phyloP scores from a whole-genome alignment of 2,888 invertebrate species.

The Drosophila diplacantha region DNA sequence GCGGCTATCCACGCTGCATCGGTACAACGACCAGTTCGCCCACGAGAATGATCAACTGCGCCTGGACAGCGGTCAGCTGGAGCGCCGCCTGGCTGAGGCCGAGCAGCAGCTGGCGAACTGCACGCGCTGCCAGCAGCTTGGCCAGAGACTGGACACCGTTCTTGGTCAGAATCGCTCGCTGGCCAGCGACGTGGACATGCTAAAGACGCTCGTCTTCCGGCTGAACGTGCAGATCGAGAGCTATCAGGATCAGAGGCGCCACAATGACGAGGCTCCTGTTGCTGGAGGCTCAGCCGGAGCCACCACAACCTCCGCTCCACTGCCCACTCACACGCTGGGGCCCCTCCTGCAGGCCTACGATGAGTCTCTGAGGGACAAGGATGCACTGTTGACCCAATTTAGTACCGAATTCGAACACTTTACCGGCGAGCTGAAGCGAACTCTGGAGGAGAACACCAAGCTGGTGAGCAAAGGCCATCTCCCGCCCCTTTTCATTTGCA shows the following conservation, averaged over 20 bases:
- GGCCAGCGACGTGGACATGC: slow-evolving; percentile 83
- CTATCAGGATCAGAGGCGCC: slow-evolving; percentile 83
- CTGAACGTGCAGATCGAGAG: slow-evolving; percentile 87
- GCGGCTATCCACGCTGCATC: slow-evolving; percentile 81
- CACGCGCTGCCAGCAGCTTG: slow-evolving; percentile 67
- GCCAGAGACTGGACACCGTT: slow-evolving; percentile 48
- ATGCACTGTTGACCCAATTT: slow-evolving; percentile 84
- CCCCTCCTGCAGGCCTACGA: slow-evolving; percentile 89
- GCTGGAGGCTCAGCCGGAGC: not conserved
- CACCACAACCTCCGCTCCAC: slow-evolving; percentile 22
- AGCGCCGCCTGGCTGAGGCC: slow-evolving; percentile 79
- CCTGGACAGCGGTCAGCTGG: slow-evolving; percentile 78
- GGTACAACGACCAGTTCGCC: slow-evolving; percentile 81
- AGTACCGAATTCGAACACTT: slow-evolving; percentile 85
- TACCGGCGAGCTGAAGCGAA: slow-evolving; percentile 84
- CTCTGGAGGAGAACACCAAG: slow-evolving; percentile 83
- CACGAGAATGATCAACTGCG: slow-evolving; percentile 82
- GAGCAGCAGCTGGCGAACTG: slow-evolving; percentile 76
- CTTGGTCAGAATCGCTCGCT: slow-evolving; percentile 80
- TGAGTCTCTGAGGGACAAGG: slow-evolving; percentile 87
- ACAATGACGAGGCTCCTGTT: slow-evolving; percentile 44
- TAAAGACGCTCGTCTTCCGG: slow-evolving; percentile 88
- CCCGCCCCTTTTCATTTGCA: too few relatives aligned
- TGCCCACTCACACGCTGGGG: slow-evolving; percentile 77
- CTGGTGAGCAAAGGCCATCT: slow-evolving; percentile 10